Evolutionary conservation across 2,113 vertebrate species (phyloP).

Genomic region (Tetrax tetrax): DNA sequence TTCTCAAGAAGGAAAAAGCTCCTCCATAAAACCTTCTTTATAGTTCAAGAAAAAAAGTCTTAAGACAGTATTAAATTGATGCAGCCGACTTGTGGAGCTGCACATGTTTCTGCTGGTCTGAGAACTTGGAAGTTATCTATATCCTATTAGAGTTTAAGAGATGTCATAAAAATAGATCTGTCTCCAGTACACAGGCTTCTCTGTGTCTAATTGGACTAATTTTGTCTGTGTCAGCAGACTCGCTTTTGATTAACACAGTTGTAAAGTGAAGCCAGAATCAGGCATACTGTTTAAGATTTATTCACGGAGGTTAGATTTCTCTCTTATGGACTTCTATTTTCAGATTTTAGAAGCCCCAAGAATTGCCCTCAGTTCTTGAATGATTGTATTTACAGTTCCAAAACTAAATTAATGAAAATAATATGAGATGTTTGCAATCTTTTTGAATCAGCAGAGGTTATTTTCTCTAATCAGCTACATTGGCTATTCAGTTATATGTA

Average conservation of each 20-base stretch:
- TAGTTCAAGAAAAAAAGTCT: not conserved
- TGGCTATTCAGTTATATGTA: not conserved
- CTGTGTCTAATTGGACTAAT: not conserved
- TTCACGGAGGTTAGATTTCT: not conserved
- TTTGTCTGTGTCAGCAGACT: not conserved
- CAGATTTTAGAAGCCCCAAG: not conserved
- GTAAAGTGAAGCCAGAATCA: not conserved
- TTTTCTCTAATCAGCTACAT: not conserved
- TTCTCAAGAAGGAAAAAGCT: not conserved
- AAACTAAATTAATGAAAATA: not conserved
- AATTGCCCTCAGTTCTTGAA: not conserved
- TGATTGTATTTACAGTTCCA: not conserved
- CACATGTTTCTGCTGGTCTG: not conserved
- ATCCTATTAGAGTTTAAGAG: conserved; percentile 21
- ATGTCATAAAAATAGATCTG: not conserved
- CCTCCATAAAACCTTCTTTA: not conserved
- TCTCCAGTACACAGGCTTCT: not conserved
- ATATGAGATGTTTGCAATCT: not conserved
- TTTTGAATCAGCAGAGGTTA: not conserved
- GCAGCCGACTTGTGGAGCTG: not conserved
- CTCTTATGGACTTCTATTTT: not conserved
- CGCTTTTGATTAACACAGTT: not conserved
- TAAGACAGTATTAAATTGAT: not conserved
- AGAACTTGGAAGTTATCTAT: not conserved
- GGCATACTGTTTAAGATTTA: not conserved